phyloP scores from a whole-genome alignment of 2,113 vertebrate genomes.

The Phrynosoma blainvillii region DNA sequence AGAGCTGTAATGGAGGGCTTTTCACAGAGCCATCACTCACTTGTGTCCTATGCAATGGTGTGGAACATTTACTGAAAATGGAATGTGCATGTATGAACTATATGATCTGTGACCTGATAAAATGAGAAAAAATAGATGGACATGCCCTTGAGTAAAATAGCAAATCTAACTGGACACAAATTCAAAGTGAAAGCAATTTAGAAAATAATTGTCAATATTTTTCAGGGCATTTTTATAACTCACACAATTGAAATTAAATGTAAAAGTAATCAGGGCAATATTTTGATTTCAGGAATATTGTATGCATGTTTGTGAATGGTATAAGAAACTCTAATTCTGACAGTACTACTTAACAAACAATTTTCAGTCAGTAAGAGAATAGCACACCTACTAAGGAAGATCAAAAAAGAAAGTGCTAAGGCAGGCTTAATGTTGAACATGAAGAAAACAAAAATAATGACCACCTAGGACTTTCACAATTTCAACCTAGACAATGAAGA shows the following conservation, averaged over 20 bases:
- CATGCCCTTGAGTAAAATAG: neutral
- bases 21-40: constrained; percentile 43
- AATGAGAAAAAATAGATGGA: constrained; percentile 19
- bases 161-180: constrained; percentile 1
- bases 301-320: neutral
- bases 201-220: neutral
- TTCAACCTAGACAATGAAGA: no score
- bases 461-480: no score
- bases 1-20: constrained; percentile 31
- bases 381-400: no score
- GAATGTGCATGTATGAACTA: constrained; percentile 33
- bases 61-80: constrained; percentile 48
- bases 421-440: no score
- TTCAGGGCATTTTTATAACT: neutral
- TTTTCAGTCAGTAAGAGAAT: neutral
- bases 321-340: neutral
- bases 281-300: neutral
- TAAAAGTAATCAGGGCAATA: neutral
- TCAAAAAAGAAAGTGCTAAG: no score
- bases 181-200: neutral
- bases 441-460: no score
- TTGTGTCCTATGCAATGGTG: constrained; percentile 43
- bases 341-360: neutral
- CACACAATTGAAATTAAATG: neutral
- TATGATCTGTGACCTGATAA: neutral